Evolutionary conservation across 2,113 vertebrate genomes (phyloP).

Genomic region (Oophaga pumilio): DNA sequence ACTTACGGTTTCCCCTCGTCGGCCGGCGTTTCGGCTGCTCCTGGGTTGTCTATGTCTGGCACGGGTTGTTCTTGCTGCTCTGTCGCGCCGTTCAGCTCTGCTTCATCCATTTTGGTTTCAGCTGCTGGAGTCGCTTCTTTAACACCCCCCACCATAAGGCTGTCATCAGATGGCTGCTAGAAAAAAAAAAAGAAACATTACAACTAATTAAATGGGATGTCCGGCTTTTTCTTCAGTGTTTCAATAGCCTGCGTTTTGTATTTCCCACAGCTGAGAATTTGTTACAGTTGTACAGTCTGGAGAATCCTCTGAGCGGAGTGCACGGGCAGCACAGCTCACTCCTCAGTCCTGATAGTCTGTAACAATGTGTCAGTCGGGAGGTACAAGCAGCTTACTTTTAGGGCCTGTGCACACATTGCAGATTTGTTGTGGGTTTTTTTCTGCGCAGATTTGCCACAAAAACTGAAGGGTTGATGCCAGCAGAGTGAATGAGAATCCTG

Average conservation of each 20-base stretch:
- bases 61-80: constrained; percentile 51
- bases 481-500: too few relatives aligned
- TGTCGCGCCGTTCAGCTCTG: constrained; percentile 51
- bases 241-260: too few relatives aligned
- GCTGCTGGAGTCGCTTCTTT: not conserved
- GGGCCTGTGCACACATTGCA: too few relatives aligned
- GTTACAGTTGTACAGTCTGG: too few relatives aligned
- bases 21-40: constrained; percentile 59
- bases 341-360: too few relatives aligned
- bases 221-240: not conserved
- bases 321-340: too few relatives aligned
- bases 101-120: constrained; percentile 25
- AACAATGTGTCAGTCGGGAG: too few relatives aligned
- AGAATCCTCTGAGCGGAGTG: not conserved
- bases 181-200: constrained; percentile 48
- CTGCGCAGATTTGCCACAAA: too few relatives aligned
- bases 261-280: too few relatives aligned
- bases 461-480: too few relatives aligned
- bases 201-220: not conserved
- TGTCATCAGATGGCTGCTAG: constrained; percentile 64
- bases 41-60: constrained; percentile 46
- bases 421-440: too few relatives aligned
- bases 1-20: constrained; percentile 69
- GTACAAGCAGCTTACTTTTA: too few relatives aligned
- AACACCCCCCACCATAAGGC: constrained; percentile 50